These are phyloP conservation scores for Ascaphus truei DNA, from an alignment of 2,113 vertebrate species.

Conservation along the genomic window DNA sequence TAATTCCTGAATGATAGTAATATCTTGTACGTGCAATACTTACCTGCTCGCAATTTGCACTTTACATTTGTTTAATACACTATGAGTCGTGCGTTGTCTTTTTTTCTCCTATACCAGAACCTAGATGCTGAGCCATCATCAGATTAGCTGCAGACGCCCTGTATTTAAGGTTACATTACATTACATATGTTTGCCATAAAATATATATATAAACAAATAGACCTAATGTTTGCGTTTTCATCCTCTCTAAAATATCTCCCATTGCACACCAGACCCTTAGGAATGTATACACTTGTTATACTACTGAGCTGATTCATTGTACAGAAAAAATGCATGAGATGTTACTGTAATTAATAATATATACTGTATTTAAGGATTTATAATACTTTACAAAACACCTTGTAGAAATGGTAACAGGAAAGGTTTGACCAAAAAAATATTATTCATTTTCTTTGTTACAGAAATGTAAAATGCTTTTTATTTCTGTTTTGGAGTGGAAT, in stretches of 20 bases:
- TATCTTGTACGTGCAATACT: too few species aligned
- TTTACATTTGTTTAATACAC: too few species aligned
- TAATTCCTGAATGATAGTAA: too few species aligned
- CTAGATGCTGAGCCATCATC: too few species aligned
- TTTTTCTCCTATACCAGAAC: too few species aligned
- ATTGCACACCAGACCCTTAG: constrained; percentile 56
- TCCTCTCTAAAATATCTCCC: neutral
- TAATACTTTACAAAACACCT: constrained; percentile 55
- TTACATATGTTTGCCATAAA: too few species aligned
- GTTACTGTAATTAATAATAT: constrained; percentile 88
- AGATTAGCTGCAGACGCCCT: too few species aligned
- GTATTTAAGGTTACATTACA: too few species aligned
- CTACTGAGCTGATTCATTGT: constrained; percentile 83
- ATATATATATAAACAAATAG: neutral
- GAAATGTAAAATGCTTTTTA: neutral
- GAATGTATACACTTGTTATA: constrained; percentile 78
- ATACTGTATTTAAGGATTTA: constrained; percentile 80
- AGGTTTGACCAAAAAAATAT: constrained; percentile 53
- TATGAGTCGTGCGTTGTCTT: too few species aligned
- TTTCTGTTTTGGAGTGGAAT: constrained; percentile 2
- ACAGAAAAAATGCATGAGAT: constrained; percentile 78
- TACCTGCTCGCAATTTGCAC: too few species aligned
- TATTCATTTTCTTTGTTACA: constrained; percentile 61
- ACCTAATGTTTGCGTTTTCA: neutral
- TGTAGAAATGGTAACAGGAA: constrained; percentile 54